A percentile compares a stretch with the other conserved stretches of the same genome.
Conservation (phyloP, 30 jellyfish, hydroid and myxozoan genomes). For the Phacellophora camtschatica region DNA sequence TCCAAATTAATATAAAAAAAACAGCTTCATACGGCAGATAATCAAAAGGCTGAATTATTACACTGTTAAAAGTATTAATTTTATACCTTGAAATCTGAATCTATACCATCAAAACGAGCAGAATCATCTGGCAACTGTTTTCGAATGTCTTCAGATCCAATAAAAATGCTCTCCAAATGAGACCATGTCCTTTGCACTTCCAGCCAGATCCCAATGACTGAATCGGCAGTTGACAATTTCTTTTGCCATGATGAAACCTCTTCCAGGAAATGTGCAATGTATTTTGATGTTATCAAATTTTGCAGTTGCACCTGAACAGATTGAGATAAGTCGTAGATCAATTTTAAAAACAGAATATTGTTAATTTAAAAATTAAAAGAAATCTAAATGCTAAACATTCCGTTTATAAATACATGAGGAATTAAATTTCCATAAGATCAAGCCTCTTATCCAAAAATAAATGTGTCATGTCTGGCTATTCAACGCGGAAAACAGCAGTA, state of each 20-base stretch:
- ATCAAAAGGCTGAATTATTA: too few species aligned
- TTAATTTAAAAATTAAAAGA: too few species aligned
- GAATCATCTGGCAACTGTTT: conserved; percentile 96
- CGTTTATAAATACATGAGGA: too few species aligned
- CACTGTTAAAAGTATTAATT: too few species aligned
- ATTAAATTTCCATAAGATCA: too few species aligned
- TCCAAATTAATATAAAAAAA: too few species aligned
- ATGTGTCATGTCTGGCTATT: too few species aligned
- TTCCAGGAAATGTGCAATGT: conserved; percentile 92
- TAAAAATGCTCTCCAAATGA: conserved; percentile 93
- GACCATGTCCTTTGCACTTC: conserved; percentile 99
- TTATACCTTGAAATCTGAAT: conserved; percentile 94
- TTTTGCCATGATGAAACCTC: conserved; percentile 97
- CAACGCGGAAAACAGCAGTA: too few species aligned
- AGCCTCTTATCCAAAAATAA: too few species aligned
- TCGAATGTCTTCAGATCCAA: conserved; percentile 97
- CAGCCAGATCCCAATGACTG: conserved; percentile 93
- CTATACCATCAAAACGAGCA: conserved; percentile 94
- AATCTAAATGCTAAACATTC: too few species aligned
- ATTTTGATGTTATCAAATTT: conserved; percentile 92
- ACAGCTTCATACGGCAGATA: too few species aligned
- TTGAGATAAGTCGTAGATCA: neutral
- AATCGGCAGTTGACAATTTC: conserved; percentile 90
- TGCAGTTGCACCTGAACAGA: conserved; percentile 91
- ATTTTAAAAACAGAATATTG: neutral